These are phyloP conservation scores for Microctenopoma stevenorrisi DNA, from an alignment of 2,797 vertebrate genomes.

Conservation along the genomic window DNA sequence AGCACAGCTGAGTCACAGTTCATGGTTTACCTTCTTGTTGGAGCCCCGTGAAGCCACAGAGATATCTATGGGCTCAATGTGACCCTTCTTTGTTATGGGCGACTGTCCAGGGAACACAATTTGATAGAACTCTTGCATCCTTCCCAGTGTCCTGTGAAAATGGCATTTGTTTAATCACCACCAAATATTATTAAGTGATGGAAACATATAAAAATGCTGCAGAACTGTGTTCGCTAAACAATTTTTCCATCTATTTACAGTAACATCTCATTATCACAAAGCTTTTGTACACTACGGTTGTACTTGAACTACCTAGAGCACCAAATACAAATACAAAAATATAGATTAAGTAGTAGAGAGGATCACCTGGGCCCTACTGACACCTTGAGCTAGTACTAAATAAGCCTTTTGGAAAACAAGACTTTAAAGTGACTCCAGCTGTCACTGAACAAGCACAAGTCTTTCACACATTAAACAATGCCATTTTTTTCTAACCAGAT, in stretches of 20 bases:
- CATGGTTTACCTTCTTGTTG: constrained; percentile 92
- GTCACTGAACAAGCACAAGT: too few relatives aligned
- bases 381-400: too few relatives aligned
- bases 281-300: not conserved
- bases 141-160: constrained; percentile 87
- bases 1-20: too few relatives aligned
- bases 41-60: constrained; percentile 89
- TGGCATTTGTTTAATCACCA: not conserved
- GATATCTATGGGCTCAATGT: constrained; percentile 89
- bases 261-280: not conserved
- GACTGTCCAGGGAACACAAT: constrained; percentile 87
- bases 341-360: too few relatives aligned
- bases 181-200: not conserved
- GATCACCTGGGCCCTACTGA: too few relatives aligned
- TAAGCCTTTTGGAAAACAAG: too few relatives aligned
- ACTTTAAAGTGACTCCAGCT: too few relatives aligned
- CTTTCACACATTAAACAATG: too few relatives aligned
- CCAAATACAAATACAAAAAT: too few relatives aligned
- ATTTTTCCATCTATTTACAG: not conserved
- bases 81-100: constrained; percentile 90
- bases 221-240: not conserved
- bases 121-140: constrained; percentile 90
- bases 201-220: not conserved
- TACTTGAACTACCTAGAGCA: not conserved
- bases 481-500: too few relatives aligned